A percentile compares a stretch with the other conserved stretches of the same genome.
Evolutionary conservation across 2,888 invertebrate species (phyloP).

Genomic region (Drosophila subquinaria): DNA sequence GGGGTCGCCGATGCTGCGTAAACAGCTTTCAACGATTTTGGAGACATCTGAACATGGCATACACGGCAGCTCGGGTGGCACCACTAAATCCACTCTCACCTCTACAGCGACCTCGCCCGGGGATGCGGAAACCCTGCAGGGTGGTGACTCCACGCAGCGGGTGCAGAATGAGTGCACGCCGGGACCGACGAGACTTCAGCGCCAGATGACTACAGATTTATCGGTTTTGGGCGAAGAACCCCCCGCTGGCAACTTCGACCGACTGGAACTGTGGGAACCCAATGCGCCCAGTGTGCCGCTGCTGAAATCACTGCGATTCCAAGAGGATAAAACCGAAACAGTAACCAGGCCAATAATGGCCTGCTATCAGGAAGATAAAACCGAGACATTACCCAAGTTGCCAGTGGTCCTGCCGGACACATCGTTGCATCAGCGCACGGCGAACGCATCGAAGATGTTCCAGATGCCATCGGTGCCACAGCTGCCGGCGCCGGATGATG

Average conservation of each 20-base stretch:
- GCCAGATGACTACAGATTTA: constrained; percentile 34
- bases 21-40: constrained; percentile 84
- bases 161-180: constrained; percentile 63
- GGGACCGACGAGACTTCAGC: constrained; percentile 51
- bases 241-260: constrained; percentile 75
- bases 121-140: constrained; percentile 29
- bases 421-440: constrained; percentile 23
- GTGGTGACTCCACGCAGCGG: constrained; percentile 52
- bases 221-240: constrained; percentile 74
- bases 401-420: constrained; percentile 43
- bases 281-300: constrained; percentile 64
- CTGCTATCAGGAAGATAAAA: constrained; percentile 81
- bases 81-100: constrained; percentile 80
- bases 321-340: constrained; percentile 83
- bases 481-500: constrained; percentile 55
- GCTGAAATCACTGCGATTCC: constrained; percentile 74
- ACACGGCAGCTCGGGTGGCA: constrained; percentile 74
- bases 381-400: constrained; percentile 80
- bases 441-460: constrained; percentile 19
- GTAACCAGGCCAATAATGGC: constrained; percentile 65
- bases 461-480: constrained; percentile 19
- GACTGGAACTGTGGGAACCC: constrained; percentile 76
- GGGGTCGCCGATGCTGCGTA: constrained; percentile 69
- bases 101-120: constrained; percentile 40
- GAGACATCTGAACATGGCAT: constrained; percentile 85